Conservation (phyloP, 2,113 vertebrate species). For the Dicrurus megarhynchus region DNA sequence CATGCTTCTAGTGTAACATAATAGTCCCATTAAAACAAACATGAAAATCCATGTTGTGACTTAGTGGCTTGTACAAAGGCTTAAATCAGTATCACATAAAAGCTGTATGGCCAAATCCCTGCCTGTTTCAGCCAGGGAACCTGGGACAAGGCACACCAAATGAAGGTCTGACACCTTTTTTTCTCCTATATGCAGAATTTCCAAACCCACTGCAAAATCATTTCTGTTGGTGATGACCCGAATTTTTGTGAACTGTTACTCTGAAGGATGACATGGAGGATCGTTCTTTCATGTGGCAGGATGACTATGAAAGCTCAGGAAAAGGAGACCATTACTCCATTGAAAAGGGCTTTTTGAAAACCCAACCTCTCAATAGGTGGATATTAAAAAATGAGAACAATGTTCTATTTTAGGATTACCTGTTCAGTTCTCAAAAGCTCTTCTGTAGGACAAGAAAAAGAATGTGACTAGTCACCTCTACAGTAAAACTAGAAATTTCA, state of each 20-base stretch:
- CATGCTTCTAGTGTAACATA: not conserved
- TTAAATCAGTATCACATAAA: not conserved
- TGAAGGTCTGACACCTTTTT: not conserved
- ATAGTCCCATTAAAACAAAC: not conserved
- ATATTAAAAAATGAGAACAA: not conserved
- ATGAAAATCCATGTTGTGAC: not conserved
- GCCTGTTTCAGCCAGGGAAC: not conserved
- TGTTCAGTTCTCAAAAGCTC: not conserved
- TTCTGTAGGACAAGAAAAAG: not conserved
- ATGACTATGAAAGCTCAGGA: not conserved
- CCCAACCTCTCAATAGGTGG: not conserved
- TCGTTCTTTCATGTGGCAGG: not conserved
- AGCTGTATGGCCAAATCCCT: not conserved
- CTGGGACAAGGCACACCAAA: not conserved
- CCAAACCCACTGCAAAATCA: not conserved
- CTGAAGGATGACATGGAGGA: not conserved
- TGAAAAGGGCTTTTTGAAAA: not conserved
- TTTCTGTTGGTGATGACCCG: not conserved
- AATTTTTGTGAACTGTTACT: not conserved
- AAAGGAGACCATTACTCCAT: not conserved
- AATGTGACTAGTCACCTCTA: not conserved
- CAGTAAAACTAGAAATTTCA: not conserved
- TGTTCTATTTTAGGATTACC: conserved; percentile 13
- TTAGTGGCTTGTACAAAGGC: not conserved
- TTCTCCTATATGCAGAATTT: not conserved